Conservation (phyloP, 2,888 invertebrate species). For the Aleiodes alternator region DNA sequence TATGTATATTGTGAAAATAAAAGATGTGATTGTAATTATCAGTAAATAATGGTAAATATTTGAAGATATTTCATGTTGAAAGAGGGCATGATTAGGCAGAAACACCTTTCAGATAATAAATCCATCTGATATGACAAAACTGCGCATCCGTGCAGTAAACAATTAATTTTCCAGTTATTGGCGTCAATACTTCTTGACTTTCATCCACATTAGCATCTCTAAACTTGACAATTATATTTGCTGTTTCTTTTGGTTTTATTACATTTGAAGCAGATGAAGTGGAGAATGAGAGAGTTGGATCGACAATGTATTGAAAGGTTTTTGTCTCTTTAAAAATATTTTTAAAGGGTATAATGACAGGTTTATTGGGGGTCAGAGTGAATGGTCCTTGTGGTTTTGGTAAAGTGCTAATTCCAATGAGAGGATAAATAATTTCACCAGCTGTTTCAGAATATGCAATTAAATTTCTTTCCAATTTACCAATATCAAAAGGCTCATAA, state of each 20-base stretch:
- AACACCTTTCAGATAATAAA: conserved; percentile 60
- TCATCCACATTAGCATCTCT: conserved; percentile 34
- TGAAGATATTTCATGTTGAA: too few species aligned
- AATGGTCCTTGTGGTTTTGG: conserved; percentile 67
- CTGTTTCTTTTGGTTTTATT: conserved; percentile 58
- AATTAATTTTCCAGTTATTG: conserved; percentile 60
- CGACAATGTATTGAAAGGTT: conserved; percentile 59
- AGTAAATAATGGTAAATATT: too few species aligned
- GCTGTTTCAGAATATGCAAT: conserved; percentile 58
- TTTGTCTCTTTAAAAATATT: conserved; percentile 61
- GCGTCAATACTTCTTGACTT: conserved; percentile 43
- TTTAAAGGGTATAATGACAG: conserved; percentile 59
- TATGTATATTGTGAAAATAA: too few species aligned
- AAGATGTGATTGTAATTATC: too few species aligned
- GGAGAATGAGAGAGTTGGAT: conserved; percentile 56
- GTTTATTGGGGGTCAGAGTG: conserved; percentile 40
- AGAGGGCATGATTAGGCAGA: neutral
- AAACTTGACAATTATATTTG: conserved; percentile 54
- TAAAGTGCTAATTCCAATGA: conserved; percentile 57
- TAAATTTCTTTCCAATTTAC: conserved; percentile 55
- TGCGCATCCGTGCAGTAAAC: conserved; percentile 55
- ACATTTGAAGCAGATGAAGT: conserved; percentile 38
- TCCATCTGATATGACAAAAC: conserved; percentile 58
- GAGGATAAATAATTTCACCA: conserved; percentile 65
- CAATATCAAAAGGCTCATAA: conserved; percentile 62